Evolutionary conservation across 1,140 invertebrate species (phyloP), one percentile per base, ranked within the genome.

Genomic region (Diachasmimorpha longicaudata): DNA sequence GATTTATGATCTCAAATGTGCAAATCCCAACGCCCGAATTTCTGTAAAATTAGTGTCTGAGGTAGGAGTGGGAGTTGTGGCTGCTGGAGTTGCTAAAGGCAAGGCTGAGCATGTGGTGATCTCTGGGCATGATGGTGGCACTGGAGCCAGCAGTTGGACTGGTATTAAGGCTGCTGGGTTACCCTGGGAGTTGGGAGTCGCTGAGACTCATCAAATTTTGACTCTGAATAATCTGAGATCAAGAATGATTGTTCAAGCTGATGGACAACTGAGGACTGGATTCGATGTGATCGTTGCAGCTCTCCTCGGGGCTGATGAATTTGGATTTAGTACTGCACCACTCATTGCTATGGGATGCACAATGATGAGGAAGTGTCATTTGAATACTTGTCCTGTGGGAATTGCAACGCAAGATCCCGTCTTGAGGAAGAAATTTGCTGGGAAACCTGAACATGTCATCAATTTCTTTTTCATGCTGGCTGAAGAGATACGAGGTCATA

Each of bases 331-430:
- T 84, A 99, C 98, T 13, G 98, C 98, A 5, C 98, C 98, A 0
- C 90, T 99, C 48, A 99, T 99, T 86, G 97, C 96, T 0, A 93
- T 99, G 88, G 95, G 98, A 10, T 99, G 98, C 85, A 99, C 98
- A 8, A 99, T 99, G 98, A 99, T 99, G 98, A 91, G 98, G 70
- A 99, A 99, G 87, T 99, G 98, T 86, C 98, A 99, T 88, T 90
- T 99, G 74, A 99, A 99, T 88, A 99, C 98, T 25, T 99, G 98
- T 84, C 98, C 98, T 0, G 98, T 99, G 70, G 98, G 98, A 77
- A 96, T 99, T 82, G 98, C 98, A 1, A 99, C 98, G 0, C 97
- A 98, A 90, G 98, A 99, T 91, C 98, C 98, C 0, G 91, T 94
- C 14, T 89, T 99, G 19, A 91, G 98, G 23, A 97, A 97, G 84